A percentile compares a stretch with the other conserved stretches of the same genome.
phyloP scores from a whole-genome alignment of 1,140 invertebrate genomes.

The Drosophila sucinea region DNA sequence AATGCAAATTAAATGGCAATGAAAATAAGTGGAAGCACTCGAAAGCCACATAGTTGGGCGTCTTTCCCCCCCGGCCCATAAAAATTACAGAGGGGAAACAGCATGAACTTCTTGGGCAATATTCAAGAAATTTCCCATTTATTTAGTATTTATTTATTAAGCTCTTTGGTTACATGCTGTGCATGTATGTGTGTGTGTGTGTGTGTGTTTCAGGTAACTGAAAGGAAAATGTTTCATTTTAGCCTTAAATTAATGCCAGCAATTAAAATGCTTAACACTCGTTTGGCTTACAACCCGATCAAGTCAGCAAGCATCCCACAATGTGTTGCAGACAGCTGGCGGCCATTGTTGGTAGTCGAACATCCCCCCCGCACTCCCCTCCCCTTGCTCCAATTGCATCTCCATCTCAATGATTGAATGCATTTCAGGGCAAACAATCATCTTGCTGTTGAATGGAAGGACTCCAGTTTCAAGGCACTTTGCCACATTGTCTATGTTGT shows the following conservation, averaged over 20 bases:
- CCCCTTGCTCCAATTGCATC: neutral
- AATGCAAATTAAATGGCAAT: neutral
- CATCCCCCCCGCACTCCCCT: neutral
- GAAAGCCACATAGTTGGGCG: neutral
- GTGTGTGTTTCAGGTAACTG: neutral
- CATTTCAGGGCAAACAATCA: conserved; percentile 7
- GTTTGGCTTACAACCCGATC: conserved; percentile 40
- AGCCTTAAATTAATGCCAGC: conserved; percentile 48
- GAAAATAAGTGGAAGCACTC: neutral
- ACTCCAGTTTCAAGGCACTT: neutral
- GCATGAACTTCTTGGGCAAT: neutral
- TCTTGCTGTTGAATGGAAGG: neutral
- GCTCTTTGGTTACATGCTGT: neutral
- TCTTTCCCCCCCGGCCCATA: neutral
- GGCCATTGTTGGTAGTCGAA: conserved; percentile 33
- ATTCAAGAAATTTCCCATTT: neutral
- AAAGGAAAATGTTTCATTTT: conserved; percentile 19
- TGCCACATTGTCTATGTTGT: neutral
- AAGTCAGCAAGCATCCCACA: conserved; percentile 17
- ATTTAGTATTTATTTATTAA: conserved; percentile 12
- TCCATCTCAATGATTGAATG: conserved; percentile 4
- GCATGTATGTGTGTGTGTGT: neutral
- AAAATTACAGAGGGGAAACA: neutral
- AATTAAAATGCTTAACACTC: conserved; percentile 64
- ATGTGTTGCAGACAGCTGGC: conserved; percentile 39